Percentiles rank a stretch among this genome's conserved stretches.
Evolutionary conservation across 2,797 vertebrate species (phyloP).

Genomic region (Falco novaeseelandiae): DNA sequence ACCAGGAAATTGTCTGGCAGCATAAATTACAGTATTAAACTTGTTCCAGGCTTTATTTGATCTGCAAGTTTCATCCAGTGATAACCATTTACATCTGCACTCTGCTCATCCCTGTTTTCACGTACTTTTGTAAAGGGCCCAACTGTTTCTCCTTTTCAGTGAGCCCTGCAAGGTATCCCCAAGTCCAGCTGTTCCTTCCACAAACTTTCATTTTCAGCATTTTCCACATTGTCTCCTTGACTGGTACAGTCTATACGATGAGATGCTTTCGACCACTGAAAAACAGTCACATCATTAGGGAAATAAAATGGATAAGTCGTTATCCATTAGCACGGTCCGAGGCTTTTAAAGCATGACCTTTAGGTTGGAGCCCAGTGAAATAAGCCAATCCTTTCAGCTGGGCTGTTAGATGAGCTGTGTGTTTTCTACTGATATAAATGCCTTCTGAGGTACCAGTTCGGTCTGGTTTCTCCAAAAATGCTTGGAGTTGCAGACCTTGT

Average conservation of each 20-base stretch:
- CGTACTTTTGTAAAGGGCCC: not conserved
- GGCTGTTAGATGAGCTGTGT: not conserved
- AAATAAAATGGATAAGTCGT: not conserved
- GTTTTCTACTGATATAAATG: not conserved
- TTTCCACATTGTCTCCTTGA: not conserved
- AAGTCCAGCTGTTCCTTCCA: not conserved
- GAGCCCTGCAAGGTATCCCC: not conserved
- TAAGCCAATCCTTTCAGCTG: not conserved
- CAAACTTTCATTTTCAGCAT: not conserved
- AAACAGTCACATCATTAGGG: not conserved
- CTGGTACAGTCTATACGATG: not conserved
- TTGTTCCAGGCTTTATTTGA: not conserved
- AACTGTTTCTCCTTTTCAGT: not conserved
- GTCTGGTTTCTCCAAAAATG: not conserved
- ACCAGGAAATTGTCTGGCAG: not conserved
- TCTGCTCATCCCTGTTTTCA: not conserved
- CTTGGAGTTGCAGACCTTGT: not conserved
- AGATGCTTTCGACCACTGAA: not conserved
- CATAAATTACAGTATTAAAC: not conserved
- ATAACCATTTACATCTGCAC: not conserved
- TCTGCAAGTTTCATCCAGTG: not conserved
- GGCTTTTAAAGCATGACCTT: not conserved
- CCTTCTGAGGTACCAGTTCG: not conserved
- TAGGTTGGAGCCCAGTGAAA: not conserved
- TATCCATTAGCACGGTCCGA: not conserved